Conservation (phyloP, 2,797 vertebrate species). For the Leptoclinus maculatus region DNA sequence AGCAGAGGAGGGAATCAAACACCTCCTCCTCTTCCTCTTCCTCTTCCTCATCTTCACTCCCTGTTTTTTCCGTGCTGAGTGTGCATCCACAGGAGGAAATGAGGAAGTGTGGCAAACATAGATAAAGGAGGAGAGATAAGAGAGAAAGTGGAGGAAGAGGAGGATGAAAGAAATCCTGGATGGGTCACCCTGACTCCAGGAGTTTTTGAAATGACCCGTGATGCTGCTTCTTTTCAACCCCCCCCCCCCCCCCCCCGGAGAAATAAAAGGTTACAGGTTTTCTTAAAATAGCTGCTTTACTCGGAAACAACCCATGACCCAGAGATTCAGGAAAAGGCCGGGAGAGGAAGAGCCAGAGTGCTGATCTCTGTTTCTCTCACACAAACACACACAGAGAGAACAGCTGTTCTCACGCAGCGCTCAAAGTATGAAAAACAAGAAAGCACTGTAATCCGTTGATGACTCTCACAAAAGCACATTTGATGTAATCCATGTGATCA, state of each 20-base stretch:
- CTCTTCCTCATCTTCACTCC: slow-evolving; percentile 5
- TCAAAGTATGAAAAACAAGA: no score
- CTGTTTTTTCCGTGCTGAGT: slow-evolving; percentile 44
- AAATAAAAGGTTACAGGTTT: slow-evolving; percentile 14
- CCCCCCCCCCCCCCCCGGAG: not conserved
- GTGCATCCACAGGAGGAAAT: slow-evolving; percentile 10
- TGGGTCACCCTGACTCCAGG: not conserved
- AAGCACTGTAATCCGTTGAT: no score
- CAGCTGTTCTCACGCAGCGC: no score
- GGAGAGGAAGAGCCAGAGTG: not conserved
- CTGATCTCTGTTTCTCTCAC: not conserved
- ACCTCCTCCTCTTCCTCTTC: not conserved
- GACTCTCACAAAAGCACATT: no score
- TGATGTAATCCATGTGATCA: no score
- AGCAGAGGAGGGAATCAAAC: not conserved
- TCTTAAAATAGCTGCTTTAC: slow-evolving; percentile 41
- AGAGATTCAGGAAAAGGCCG: slow-evolving; percentile 3
- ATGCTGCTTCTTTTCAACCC: not conserved
- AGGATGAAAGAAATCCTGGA: not conserved
- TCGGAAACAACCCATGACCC: slow-evolving; percentile 12
- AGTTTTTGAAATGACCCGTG: not conserved
- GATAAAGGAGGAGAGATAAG: not conserved
- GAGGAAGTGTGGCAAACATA: no score
- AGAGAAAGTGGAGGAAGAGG: not conserved
- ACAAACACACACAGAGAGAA: not conserved